Base-by-base conservation (phyloP, 2,797 vertebrate species). In the Epinephelus malabaricus region DNA sequence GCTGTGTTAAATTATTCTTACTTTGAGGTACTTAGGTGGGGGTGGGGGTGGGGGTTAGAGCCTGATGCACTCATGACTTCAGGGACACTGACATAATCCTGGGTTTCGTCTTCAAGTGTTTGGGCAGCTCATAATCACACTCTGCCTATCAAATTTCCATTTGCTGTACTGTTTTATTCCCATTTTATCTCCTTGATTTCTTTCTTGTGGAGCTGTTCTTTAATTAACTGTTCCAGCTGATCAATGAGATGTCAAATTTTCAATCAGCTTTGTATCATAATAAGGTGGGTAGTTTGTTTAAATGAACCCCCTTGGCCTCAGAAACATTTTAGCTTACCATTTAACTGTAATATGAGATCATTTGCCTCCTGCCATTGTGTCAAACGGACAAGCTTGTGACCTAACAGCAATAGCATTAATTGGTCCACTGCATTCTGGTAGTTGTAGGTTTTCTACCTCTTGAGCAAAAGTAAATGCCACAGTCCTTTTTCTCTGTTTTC, bases 1-100 rank as follows among this genome's bases (percentile, higher is more conserved):
- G 69, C 88, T 59, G 59, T 87, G 74, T 88, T 89, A 83, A 92
- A 89, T 92, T 78, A 92, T 92, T 89, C 88, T 84, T 89, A 84
- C 86, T 79, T 84, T 84, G 73, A 87, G 83, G 83, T 89, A 63
- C 64, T 87, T 85, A 79, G 69, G 80, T 70, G 81, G 79, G 83
- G 78, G 80, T 70, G 81, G 79, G 83, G 78, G 60, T 21, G 71
- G 81, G 79, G 76, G 73, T 55, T 68, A 10, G 51, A 79, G 82
- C 43, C 43, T 55, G 66, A 80, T 82, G 66, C 76, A 69, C 73
- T 79, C 43, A 49, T 10, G 69, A 90, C 85, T 88, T 86, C 56
- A 80, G 71, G 49, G 58, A 79, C 50, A 13, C 59, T 80, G 82
- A 86, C 71, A 87, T 91, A 90, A 94, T 92, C 84, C 69, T 30